A percentile compares a stretch with the other conserved stretches of the same genome.
phyloP scores from a whole-genome alignment of 2,888 invertebrate genomes.

The Tetranychus truncatus region DNA sequence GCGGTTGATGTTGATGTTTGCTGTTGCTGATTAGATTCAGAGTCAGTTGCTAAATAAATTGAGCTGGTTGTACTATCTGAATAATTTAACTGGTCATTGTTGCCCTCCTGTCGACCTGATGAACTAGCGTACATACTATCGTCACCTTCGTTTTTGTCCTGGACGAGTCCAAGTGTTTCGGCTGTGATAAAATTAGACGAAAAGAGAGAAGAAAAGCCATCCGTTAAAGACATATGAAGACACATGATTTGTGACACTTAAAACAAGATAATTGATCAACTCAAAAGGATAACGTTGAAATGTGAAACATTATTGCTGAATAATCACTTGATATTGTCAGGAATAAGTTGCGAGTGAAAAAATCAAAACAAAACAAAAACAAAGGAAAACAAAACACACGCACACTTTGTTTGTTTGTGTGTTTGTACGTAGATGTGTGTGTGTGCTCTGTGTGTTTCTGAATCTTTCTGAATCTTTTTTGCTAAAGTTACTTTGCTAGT shows the following conservation, averaged over 20 bases:
- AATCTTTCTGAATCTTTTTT: not conserved
- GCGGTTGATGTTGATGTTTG: conserved; percentile 10
- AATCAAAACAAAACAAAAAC: no score
- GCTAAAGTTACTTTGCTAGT: not conserved
- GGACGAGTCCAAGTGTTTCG: conserved; percentile 24
- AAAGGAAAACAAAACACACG: no score
- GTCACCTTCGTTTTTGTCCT: conserved; percentile 22
- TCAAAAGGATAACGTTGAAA: no score
- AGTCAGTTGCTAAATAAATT: conserved; percentile 1
- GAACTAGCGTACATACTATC: conserved; percentile 17
- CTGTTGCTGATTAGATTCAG: conserved; percentile 6
- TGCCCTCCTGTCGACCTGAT: conserved; percentile 14
- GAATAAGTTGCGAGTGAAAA: no score
- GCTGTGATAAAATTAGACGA: conserved; percentile 18
- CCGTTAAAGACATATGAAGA: not conserved
- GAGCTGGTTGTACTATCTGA: conserved; percentile 7
- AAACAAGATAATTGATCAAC: no score
- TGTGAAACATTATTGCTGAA: no score
- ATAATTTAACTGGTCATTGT: conserved; percentile 9
- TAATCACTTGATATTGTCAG: no score
- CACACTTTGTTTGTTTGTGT: no score
- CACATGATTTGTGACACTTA: no score
- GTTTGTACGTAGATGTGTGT: no score
- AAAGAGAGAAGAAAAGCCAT: not conserved
- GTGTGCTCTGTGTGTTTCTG: not conserved